These are phyloP conservation scores for Callospermophilus lateralis DNA, from an alignment of 2,113 vertebrate species.

Conservation along the genomic window DNA sequence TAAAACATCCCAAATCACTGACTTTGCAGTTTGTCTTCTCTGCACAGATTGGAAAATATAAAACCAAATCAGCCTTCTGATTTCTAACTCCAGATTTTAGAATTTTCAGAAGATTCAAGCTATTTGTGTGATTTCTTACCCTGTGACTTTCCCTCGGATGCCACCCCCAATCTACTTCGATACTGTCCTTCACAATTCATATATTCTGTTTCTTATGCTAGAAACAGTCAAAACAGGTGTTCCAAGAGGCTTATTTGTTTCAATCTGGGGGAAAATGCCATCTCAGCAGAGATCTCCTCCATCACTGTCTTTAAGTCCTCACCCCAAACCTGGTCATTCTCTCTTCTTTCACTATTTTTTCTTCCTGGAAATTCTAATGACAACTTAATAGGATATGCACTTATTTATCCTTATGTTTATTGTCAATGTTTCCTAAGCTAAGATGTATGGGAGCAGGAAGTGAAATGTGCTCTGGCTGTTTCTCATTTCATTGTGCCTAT, in stretches of 20 bases:
- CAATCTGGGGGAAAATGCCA: background rate
- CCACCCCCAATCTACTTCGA: background rate
- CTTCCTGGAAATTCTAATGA: background rate
- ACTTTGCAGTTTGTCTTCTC: background rate
- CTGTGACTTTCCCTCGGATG: too few species aligned
- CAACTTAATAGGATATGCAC: background rate
- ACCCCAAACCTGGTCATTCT: fast-evolving
- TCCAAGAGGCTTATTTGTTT: background rate
- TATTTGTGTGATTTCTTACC: background rate
- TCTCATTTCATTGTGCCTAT: background rate
- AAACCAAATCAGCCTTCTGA: background rate
- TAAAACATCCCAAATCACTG: background rate
- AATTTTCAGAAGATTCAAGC: background rate
- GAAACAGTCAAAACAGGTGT: background rate
- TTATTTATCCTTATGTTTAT: background rate
- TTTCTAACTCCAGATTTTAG: background rate
- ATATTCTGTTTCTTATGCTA: background rate
- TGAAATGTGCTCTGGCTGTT: background rate
- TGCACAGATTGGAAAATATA: background rate
- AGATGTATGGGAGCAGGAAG: background rate
- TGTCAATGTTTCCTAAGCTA: background rate
- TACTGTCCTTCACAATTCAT: background rate
- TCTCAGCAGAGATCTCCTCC: background rate
- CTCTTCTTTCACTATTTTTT: background rate
- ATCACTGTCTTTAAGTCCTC: background rate